Evolutionary conservation across 2,797 vertebrate genomes (phyloP).

Genomic region (Pteronotus mesoamericanus): DNA sequence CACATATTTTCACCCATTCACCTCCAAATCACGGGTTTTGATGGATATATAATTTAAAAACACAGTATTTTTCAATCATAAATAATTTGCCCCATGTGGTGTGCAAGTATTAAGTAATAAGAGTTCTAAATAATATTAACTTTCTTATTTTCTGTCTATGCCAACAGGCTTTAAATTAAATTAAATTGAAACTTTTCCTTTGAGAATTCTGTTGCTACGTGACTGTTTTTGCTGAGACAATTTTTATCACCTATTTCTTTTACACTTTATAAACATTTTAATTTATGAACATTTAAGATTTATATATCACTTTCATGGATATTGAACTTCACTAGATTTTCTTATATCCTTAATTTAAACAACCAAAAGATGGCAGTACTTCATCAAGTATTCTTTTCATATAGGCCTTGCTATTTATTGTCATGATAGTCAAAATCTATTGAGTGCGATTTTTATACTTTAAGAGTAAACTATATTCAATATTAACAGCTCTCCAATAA

Average conservation of each 20-base stretch:
- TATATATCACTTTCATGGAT: constrained; percentile 12
- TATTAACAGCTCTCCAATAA: constrained; percentile 57
- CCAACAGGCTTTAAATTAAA: not conserved
- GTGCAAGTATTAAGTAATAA: not conserved
- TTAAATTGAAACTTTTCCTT: not conserved
- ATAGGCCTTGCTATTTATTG: constrained; percentile 52
- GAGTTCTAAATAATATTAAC: not conserved
- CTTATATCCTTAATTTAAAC: constrained; percentile 75
- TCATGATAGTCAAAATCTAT: constrained; percentile 54
- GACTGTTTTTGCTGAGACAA: not conserved
- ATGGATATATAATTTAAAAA: not conserved
- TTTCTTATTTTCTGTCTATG: not conserved
- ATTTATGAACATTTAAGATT: not conserved
- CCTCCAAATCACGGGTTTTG: not conserved
- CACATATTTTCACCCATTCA: not conserved
- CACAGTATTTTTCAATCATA: not conserved
- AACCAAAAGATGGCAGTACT: constrained; percentile 86
- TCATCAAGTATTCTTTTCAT: constrained; percentile 81
- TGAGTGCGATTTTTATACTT: constrained; percentile 18
- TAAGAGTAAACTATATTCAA: constrained; percentile 40
- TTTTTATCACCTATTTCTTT: not conserved
- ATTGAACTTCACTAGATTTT: constrained; percentile 33
- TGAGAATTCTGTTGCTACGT: not conserved
- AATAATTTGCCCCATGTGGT: not conserved
- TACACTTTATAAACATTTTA: not conserved